These are phyloP conservation scores for Enteromius unitaeniatus DNA, from an alignment of 2,797 vertebrate genomes.

Conservation along the genomic window DNA sequence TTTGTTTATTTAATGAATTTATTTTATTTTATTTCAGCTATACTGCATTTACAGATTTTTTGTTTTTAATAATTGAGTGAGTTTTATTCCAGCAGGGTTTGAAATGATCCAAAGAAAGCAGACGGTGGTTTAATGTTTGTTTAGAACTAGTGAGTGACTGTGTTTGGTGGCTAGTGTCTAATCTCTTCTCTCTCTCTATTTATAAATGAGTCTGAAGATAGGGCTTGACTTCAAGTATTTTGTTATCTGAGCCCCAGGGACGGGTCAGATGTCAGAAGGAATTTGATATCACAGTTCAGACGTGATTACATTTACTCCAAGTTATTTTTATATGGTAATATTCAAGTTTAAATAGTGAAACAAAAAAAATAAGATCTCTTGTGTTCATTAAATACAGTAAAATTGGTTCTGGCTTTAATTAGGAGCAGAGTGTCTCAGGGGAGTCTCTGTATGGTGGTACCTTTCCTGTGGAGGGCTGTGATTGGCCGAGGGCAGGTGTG, in stretches of 20 bases:
- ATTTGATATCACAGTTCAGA: neutral
- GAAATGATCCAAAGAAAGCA: neutral
- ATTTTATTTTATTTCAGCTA: neutral
- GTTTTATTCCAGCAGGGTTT: neutral
- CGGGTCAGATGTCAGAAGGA: neutral
- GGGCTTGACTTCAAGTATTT: neutral
- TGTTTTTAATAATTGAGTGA: neutral
- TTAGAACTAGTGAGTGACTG: neutral
- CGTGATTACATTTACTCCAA: neutral
- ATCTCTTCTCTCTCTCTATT: slow-evolving; percentile 19
- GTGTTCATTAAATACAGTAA: neutral
- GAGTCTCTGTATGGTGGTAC: neutral
- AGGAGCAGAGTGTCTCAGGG: neutral
- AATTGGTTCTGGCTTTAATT: neutral
- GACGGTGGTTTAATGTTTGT: neutral
- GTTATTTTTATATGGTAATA: neutral
- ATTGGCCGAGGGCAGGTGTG: slow-evolving; percentile 11
- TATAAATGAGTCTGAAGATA: slow-evolving; percentile 29
- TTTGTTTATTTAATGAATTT: neutral
- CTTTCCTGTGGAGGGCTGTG: neutral
- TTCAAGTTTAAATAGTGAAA: neutral
- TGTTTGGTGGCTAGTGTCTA: neutral
- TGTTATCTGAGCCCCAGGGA: neutral
- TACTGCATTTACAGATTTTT: neutral
- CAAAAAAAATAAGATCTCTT: too few relatives aligned